Percentiles rank a stretch among this genome's conserved stretches.
These are phyloP conservation scores for Venustaconcha ellipsiformis DNA, from an alignment of 1,140 invertebrate genomes.

Conservation along the genomic window DNA sequence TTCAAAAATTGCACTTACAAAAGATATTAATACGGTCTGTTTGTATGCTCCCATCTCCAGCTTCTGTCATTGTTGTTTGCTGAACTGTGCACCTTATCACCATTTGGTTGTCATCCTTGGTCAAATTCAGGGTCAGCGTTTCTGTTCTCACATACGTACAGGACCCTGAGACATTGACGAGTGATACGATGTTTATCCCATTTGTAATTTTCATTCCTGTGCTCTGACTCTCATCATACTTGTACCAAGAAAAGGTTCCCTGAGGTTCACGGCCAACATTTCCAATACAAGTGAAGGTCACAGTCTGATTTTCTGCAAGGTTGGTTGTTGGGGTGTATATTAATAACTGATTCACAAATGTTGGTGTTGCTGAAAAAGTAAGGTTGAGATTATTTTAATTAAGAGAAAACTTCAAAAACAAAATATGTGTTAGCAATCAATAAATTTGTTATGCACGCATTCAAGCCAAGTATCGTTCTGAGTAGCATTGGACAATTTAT, in stretches of 20 bases:
- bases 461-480: too few species aligned
- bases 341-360: too few species aligned
- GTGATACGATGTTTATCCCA: background rate
- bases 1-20: constrained; percentile 7
- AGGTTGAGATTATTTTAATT: too few species aligned
- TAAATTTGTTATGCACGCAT: too few species aligned
- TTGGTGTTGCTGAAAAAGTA: too few species aligned
- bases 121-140: constrained; percentile 1
- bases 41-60: constrained; percentile 12
- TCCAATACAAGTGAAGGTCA: constrained; percentile 11
- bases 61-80: constrained; percentile 1
- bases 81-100: constrained; percentile 15
- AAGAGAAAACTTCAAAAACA: too few species aligned
- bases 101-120: constrained; percentile 8
- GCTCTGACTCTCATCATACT: background rate
- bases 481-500: too few species aligned
- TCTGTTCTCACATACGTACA: constrained; percentile 3
- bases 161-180: background rate
- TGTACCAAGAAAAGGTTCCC: constrained; percentile 13
- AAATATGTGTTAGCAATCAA: too few species aligned
- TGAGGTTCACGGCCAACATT: constrained; percentile 17
- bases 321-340: constrained; percentile 1
- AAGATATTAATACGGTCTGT: constrained; percentile 2
- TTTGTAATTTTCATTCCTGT: background rate
- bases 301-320: constrained; percentile 7